phyloP scores from a whole-genome alignment of 1,140 invertebrate species.

The Calliopsis andreniformis region DNA sequence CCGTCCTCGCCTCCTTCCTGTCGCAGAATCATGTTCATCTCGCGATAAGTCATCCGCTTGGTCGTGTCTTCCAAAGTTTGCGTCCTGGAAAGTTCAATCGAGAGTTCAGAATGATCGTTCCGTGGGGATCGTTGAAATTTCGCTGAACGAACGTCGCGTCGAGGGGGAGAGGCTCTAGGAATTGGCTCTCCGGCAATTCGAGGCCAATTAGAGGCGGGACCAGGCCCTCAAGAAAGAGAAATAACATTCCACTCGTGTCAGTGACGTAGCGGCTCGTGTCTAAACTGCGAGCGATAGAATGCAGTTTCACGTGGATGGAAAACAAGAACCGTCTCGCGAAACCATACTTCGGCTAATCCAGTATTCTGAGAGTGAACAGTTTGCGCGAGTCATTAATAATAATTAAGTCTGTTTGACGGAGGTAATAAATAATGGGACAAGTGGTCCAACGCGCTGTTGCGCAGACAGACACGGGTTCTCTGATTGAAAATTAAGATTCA shows the following conservation, averaged over 20 bases:
- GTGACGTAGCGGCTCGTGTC: conserved; percentile 26
- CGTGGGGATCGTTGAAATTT: too few relatives aligned
- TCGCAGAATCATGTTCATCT: conserved; percentile 85
- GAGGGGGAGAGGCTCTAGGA: too few relatives aligned
- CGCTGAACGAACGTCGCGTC: not conserved
- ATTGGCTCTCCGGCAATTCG: too few relatives aligned
- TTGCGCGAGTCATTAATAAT: conserved; percentile 47
- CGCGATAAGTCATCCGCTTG: conserved; percentile 77
- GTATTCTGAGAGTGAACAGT: conserved; percentile 35
- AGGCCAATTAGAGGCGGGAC: not conserved
- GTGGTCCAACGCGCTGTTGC: not conserved
- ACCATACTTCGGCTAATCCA: conserved; percentile 38
- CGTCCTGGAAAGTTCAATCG: conserved; percentile 57
- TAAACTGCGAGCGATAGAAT: conserved; percentile 48
- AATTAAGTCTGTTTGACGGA: conserved; percentile 57
- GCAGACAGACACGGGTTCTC: conserved; percentile 18
- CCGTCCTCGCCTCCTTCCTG: conserved; percentile 83
- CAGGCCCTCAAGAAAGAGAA: too few relatives aligned
- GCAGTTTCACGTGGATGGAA: conserved; percentile 2
- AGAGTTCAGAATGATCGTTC: not conserved
- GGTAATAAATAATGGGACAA: conserved; percentile 30
- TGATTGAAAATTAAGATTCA: conserved; percentile 51
- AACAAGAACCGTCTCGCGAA: conserved; percentile 17
- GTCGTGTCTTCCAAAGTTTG: conserved; percentile 70
- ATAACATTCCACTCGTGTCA: conserved; percentile 37